A percentile compares a stretch with the other conserved stretches of the same genome.
Evolutionary conservation across 2,797 vertebrate genomes (phyloP).

Genomic region (Spatula versicolor): DNA sequence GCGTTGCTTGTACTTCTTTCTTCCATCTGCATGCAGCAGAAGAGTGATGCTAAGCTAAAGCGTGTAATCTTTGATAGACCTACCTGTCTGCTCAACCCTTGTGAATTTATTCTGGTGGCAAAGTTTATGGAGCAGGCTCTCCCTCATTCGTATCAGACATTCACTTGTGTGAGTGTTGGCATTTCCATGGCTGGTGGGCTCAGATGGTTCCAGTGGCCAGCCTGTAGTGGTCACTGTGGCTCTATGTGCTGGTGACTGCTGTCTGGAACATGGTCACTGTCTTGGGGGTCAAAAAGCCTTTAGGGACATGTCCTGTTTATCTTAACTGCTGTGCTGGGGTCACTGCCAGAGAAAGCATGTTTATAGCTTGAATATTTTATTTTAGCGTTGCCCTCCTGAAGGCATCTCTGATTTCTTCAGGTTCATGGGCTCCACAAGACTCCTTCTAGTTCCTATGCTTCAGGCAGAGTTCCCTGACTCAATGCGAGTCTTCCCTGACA

Average conservation of each 20-base stretch:
- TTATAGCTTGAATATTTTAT: background rate
- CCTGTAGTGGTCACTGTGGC: background rate
- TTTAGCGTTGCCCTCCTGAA: background rate
- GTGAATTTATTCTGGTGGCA: background rate
- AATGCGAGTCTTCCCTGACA: background rate
- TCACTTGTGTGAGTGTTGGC: rapidly evolving
- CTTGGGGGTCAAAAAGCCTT: background rate
- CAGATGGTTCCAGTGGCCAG: too few relatives aligned
- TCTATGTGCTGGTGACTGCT: rapidly evolving
- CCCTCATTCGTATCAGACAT: rapidly evolving
- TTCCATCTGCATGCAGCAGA: rapidly evolving
- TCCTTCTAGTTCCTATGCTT: background rate
- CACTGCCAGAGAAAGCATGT: background rate
- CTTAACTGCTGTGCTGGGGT: background rate
- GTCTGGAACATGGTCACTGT: background rate
- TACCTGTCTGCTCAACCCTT: background rate
- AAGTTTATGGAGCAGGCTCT: background rate
- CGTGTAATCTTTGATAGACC: rapidly evolving
- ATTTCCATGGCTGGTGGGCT: background rate
- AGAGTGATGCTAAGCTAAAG: background rate
- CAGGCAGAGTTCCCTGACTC: background rate
- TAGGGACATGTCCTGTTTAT: background rate
- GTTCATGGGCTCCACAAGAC: background rate
- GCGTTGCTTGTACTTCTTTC: background rate
- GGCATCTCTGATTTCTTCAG: background rate